Conservation (phyloP, 2,888 invertebrate species). For the Tachina lurida region DNA sequence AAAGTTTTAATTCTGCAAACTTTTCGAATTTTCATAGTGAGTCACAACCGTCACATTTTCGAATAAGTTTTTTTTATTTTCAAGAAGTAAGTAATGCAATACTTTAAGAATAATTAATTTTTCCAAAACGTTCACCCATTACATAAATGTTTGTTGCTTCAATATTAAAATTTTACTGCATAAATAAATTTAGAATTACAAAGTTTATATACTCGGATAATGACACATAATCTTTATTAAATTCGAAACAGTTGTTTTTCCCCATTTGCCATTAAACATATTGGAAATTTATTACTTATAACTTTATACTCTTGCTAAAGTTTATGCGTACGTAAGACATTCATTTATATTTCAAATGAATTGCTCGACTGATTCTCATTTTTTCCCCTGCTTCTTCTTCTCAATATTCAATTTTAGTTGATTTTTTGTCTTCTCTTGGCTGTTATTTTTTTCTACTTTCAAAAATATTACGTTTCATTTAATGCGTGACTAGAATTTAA, state of each 20-base stretch:
- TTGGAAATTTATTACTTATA: background rate
- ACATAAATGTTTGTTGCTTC: too few species aligned
- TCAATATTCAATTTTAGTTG: conserved; percentile 28
- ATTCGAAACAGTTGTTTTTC: background rate
- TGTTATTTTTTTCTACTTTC: conserved; percentile 19
- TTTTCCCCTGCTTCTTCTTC: background rate
- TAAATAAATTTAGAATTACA: too few species aligned
- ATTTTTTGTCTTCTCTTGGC: background rate
- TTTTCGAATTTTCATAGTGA: too few species aligned
- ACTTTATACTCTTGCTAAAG: background rate
- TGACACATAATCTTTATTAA: background rate
- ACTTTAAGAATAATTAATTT: too few species aligned
- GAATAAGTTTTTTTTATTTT: too few species aligned
- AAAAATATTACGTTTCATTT: conserved; percentile 62
- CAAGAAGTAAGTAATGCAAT: too few species aligned
- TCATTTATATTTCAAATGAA: conserved; percentile 7
- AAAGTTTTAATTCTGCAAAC: too few species aligned
- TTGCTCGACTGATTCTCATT: conserved; percentile 35
- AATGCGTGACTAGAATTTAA: conserved; percentile 63
- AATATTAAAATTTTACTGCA: too few species aligned
- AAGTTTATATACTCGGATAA: too few species aligned
- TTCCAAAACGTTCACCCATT: too few species aligned
- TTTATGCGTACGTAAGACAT: conserved; percentile 18
- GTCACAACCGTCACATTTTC: too few species aligned
- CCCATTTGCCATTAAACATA: background rate